Evolutionary conservation across 1,140 invertebrate genomes (phyloP), one percentile per base, ranked within the genome.

Genomic region (Mamestra configurata): DNA sequence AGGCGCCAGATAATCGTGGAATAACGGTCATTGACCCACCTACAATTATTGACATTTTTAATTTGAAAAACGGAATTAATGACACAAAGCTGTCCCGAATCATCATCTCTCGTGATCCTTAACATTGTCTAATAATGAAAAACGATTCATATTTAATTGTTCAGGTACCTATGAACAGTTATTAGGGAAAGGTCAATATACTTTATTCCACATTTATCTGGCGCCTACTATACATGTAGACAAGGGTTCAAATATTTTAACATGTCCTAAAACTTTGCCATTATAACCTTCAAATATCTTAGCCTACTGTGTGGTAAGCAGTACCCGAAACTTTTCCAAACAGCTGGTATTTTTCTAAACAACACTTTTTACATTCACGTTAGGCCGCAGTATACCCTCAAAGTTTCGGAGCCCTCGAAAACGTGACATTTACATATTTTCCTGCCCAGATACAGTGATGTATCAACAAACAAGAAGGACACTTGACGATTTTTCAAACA

Each of bases 401-500:
- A 61, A 76, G 53, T 72, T 70, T 77, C 51, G 18, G 40, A 27
- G 11, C 20, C 49, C 20, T 40, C 37, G 71, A 49, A 31, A 55
- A 76, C 46, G 78, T 79, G 79, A 75, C 72, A 80, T 83, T 82
- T 82, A 83, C 83, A 81, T 84, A 73, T 80, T 82, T 81, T 46
- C 64, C 37, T 49, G 4, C 13, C 31, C 3, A 27, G 27, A 64
- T 37, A 40, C 31, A 24, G 53, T 24, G 20, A 55, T 24, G 53
- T 27, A 55, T 24, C 10, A 1, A 55, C 3, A 4, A 3, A 55
- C 0, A 55, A 24, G 18, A 24, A 8, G 53, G 53, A 13, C 22
- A 1, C 20, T 13, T 24, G 22, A 11, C 20, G 0, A 24, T 15
- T 46, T 46, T 46, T 46, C 43, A 46, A 46, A 46, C 43, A 46